Percentiles rank a stretch among this genome's conserved stretches.
Conservation (phyloP, 1,140 invertebrate genomes). For the Drosophila melanica region DNA sequence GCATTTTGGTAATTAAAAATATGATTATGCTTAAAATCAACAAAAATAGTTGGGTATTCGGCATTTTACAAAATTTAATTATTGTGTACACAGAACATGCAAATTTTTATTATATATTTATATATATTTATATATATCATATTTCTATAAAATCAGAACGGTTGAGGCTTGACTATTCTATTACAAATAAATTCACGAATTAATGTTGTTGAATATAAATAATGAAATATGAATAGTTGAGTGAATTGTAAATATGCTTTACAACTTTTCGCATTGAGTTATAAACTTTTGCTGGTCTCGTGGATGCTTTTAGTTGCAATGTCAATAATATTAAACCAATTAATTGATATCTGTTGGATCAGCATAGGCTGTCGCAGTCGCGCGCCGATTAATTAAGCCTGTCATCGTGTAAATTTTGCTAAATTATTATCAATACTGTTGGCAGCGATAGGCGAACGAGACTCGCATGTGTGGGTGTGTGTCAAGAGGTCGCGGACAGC, state of each 20-base stretch:
- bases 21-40: no score
- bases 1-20: no score
- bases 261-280: background rate
- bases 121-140: no score
- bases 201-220: background rate
- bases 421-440: constrained; percentile 72
- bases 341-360: constrained; percentile 43
- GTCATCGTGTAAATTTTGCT: constrained; percentile 75
- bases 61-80: no score
- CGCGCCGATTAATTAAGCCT: constrained; percentile 70
- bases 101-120: no score
- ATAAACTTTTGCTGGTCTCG: background rate
- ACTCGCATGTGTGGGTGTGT: constrained; percentile 38
- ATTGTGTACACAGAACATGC: no score
- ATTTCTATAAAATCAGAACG: no score
- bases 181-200: background rate
- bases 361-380: constrained; percentile 6
- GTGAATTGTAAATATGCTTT: background rate
- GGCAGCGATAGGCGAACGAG: constrained; percentile 33
- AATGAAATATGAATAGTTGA: constrained; percentile 6
- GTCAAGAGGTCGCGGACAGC: constrained; percentile 33
- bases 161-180: no score
- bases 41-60: no score
- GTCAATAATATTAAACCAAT: constrained; percentile 26
- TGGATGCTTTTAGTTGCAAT: background rate